Percentiles rank a stretch among this genome's conserved stretches.
Conservation (phyloP, 2,113 vertebrate genomes). For the Falcunculus frontatus region DNA sequence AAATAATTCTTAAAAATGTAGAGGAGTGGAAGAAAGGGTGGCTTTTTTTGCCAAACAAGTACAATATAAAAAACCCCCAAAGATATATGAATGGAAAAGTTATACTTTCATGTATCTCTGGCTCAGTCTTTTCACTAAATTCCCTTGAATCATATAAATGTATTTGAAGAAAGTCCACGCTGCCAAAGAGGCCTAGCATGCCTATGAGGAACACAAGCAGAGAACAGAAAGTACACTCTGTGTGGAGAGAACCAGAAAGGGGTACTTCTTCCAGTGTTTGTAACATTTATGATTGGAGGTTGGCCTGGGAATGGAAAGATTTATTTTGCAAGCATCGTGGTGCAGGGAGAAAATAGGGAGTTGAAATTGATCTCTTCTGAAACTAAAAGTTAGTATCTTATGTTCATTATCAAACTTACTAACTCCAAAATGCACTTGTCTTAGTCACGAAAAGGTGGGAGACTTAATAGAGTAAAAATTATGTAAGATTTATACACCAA, state of each 20-base stretch:
- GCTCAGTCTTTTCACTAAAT: not conserved
- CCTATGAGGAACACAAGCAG: not conserved
- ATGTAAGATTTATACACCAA: not conserved
- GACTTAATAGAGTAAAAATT: not conserved
- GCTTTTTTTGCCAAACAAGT: not conserved
- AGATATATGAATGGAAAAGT: not conserved
- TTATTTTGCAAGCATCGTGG: not conserved
- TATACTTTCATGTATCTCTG: not conserved
- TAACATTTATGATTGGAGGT: not conserved
- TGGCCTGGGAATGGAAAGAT: not conserved
- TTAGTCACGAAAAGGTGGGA: not conserved
- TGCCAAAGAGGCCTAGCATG: not conserved
- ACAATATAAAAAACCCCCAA: not conserved
- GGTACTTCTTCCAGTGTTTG: not conserved
- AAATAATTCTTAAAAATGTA: not conserved
- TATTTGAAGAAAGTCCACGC: not conserved
- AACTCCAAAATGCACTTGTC: not conserved
- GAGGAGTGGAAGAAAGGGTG: not conserved
- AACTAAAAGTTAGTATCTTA: not conserved
- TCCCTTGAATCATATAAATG: not conserved
- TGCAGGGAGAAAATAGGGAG: not conserved
- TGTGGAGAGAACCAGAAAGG: not conserved
- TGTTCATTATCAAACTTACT: not conserved
- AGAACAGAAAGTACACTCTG: not conserved
- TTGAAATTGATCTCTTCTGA: not conserved